phyloP scores from a whole-genome alignment of 2,113 vertebrate genomes.

The Callaeas wilsoni region DNA sequence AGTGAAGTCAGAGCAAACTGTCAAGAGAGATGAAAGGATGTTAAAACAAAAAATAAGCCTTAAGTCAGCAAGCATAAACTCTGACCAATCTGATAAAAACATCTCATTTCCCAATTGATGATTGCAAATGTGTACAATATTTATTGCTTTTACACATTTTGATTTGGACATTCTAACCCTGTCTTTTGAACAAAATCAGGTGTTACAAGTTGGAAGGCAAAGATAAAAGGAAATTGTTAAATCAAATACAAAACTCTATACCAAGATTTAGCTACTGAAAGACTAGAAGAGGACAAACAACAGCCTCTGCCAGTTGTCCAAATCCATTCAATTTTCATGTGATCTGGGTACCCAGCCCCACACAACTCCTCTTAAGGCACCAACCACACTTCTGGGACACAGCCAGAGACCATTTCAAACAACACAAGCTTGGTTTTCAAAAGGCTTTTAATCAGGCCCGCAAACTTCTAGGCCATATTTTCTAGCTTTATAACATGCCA shows the following conservation, averaged over 20 bases:
- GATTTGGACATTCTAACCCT: not conserved
- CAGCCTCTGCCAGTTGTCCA: not conserved
- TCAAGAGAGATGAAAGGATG: not conserved
- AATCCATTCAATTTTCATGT: not conserved
- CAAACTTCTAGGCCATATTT: not conserved
- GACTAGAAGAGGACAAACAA: not conserved
- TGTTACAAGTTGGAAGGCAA: not conserved
- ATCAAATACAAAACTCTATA: not conserved
- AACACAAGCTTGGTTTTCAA: not conserved
- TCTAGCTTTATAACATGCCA: not conserved
- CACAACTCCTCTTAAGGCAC: not conserved
- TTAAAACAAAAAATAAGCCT: not conserved
- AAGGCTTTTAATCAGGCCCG: not conserved
- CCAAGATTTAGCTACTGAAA: not conserved
- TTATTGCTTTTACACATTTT: not conserved
- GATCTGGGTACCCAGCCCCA: not conserved
- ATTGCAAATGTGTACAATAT: not conserved
- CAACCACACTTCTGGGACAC: not conserved
- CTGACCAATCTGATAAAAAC: not conserved
- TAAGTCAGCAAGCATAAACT: not conserved
- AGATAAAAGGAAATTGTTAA: not conserved
- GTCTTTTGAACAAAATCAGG: not conserved
- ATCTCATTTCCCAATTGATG: not conserved
- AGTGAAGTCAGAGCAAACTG: constrained; percentile 30
- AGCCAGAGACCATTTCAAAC: not conserved